These are phyloP conservation scores for Plusia festucae DNA, from an alignment of 2,888 invertebrate species.

Conservation along the genomic window DNA sequence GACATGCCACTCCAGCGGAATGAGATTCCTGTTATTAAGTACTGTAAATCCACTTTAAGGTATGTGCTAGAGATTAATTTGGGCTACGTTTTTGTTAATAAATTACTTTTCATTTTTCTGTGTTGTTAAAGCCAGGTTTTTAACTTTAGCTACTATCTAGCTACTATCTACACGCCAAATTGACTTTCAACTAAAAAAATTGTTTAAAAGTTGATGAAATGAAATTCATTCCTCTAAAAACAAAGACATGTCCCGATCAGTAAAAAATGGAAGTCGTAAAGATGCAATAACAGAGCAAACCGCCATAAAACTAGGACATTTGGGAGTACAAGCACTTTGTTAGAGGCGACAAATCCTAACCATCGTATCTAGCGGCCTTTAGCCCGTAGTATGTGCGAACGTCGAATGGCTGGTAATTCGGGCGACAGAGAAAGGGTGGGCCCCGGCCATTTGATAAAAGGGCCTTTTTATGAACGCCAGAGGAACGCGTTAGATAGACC, in stretches of 20 bases:
- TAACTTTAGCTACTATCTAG: too few relatives aligned
- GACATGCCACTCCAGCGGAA: conserved; percentile 5
- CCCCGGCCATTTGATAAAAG: conserved; percentile 72
- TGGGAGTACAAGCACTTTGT: conserved; percentile 48
- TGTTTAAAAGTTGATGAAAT: neutral
- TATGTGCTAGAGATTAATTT: neutral
- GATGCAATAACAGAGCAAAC: conserved; percentile 49
- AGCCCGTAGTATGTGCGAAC: conserved; percentile 62
- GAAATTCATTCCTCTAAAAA: neutral
- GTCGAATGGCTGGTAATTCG: conserved; percentile 77
- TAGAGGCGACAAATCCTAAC: conserved; percentile 43
- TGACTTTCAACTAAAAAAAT: too few relatives aligned
- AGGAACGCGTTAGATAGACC: conserved; percentile 53
- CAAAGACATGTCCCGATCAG: neutral
- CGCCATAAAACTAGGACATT: conserved; percentile 46
- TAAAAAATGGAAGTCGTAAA: conserved; percentile 33
- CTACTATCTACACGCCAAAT: too few relatives aligned
- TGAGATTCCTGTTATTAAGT: neutral
- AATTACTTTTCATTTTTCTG: too few relatives aligned
- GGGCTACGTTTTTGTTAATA: too few relatives aligned
- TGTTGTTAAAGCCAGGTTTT: too few relatives aligned
- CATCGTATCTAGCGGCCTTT: conserved; percentile 58
- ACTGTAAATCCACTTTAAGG: neutral
- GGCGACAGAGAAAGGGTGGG: conserved; percentile 82
- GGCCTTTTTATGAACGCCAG: conserved; percentile 71